Percentiles rank a stretch among this genome's conserved stretches.
phyloP scores from a whole-genome alignment of 2,888 invertebrate genomes.

The Caenorhabditis macrosperma region DNA sequence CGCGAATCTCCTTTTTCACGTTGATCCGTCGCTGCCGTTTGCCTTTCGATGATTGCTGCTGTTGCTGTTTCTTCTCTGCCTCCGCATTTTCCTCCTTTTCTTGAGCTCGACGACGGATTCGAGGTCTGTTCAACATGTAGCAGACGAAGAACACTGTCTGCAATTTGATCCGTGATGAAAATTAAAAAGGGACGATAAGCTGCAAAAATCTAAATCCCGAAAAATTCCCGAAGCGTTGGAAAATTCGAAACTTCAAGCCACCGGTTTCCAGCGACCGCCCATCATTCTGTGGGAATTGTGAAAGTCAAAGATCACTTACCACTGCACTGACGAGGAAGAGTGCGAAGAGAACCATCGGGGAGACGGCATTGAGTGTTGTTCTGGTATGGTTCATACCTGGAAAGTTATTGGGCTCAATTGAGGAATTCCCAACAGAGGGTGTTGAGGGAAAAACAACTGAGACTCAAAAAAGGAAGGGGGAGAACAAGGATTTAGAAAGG shows the following conservation, averaged over 20 bases:
- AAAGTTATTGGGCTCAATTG: background rate
- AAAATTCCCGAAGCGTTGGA: background rate
- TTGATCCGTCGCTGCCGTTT: constrained; percentile 27
- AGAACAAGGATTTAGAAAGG: too few relatives aligned
- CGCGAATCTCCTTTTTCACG: constrained; percentile 29
- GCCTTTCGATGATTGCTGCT: too few relatives aligned
- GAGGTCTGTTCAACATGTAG: too few relatives aligned
- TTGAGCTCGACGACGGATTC: too few relatives aligned
- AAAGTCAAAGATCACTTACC: too few relatives aligned
- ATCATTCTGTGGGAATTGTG: too few relatives aligned
- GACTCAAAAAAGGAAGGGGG: background rate
- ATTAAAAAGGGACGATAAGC: background rate
- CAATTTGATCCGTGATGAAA: background rate
- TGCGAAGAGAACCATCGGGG: background rate
- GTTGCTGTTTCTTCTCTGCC: background rate
- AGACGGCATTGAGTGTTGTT: background rate
- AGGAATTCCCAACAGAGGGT: background rate
- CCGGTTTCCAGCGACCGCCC: too few relatives aligned
- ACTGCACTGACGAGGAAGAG: background rate
- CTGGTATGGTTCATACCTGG: background rate
- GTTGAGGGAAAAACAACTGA: background rate
- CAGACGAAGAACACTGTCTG: too few relatives aligned
- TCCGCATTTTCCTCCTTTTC: background rate
- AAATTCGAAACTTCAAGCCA: too few relatives aligned
- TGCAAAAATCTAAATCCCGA: background rate